Conservation (phyloP, 2,888 invertebrate genomes). For the Eutolmus rufibarbis region DNA sequence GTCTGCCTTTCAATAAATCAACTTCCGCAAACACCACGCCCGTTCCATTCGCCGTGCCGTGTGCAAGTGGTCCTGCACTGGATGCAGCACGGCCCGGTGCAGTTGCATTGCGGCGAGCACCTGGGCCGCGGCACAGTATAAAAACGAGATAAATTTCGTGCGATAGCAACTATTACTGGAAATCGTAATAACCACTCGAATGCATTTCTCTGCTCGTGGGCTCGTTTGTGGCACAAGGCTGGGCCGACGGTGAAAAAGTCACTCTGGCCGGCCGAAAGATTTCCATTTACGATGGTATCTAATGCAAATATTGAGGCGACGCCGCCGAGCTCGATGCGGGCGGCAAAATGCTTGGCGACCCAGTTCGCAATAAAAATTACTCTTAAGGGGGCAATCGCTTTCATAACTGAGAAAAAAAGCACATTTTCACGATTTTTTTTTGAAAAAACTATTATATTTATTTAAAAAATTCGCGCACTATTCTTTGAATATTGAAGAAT, state of each 20-base stretch:
- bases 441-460: no score
- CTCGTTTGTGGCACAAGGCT: conserved; percentile 38
- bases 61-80: conserved; percentile 6
- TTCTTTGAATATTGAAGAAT: no score
- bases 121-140: not conserved
- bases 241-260: not conserved
- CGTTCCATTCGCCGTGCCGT: not conserved
- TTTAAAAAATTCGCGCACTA: no score
- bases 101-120: not conserved
- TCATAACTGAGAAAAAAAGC: no score
- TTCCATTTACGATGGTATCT: conserved; percentile 28
- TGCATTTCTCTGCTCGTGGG: conserved; percentile 35
- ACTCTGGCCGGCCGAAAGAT: not conserved
- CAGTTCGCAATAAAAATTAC: not conserved
- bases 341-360: not conserved
- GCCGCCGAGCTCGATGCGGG: not conserved
- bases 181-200: conserved; percentile 20
- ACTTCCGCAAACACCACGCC: conserved; percentile 41
- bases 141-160: conserved; percentile 19
- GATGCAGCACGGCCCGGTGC: not conserved
- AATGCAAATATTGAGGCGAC: conserved; percentile 28
- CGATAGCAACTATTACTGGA: conserved; percentile 25
- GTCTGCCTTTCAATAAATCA: conserved; percentile 39
- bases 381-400: no score
- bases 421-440: no score